These are phyloP conservation scores for Thysanoteuthis rhombus DNA, from an alignment of 2,888 invertebrate species.

Conservation along the genomic window DNA sequence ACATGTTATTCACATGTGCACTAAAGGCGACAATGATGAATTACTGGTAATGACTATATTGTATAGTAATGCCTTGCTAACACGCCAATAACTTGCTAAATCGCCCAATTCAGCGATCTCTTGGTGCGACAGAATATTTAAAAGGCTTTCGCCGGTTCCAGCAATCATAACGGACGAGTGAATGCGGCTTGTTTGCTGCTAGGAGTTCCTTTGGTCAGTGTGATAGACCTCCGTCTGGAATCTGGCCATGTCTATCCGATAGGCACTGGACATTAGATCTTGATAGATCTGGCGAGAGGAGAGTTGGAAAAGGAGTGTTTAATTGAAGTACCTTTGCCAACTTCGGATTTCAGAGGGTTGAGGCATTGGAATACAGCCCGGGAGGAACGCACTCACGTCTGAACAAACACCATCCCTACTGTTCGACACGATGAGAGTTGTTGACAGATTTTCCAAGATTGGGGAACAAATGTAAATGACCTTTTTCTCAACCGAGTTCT, in stretches of 20 bases:
- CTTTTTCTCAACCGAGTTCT: too few species aligned
- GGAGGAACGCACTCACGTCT: too few species aligned
- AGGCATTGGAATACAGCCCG: too few species aligned
- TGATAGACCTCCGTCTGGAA: neutral
- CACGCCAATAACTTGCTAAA: neutral
- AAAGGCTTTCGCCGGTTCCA: neutral
- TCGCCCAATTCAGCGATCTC: neutral
- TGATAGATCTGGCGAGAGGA: too few species aligned
- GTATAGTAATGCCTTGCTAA: neutral
- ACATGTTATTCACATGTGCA: neutral
- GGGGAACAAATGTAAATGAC: too few species aligned
- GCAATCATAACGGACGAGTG: neutral
- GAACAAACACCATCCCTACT: too few species aligned
- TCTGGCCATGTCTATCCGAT: neutral
- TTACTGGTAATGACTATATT: neutral
- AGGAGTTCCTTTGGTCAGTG: neutral
- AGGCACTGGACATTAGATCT: too few species aligned
- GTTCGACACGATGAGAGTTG: too few species aligned
- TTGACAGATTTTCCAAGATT: too few species aligned
- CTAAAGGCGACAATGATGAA: neutral
- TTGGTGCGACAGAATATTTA: neutral
- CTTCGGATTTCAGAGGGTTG: too few species aligned
- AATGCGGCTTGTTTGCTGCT: neutral
- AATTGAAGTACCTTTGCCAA: too few species aligned
- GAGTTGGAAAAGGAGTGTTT: too few species aligned